phyloP scores from a whole-genome alignment of 1,140 invertebrate genomes.

The Palaemon carinicauda region DNA sequence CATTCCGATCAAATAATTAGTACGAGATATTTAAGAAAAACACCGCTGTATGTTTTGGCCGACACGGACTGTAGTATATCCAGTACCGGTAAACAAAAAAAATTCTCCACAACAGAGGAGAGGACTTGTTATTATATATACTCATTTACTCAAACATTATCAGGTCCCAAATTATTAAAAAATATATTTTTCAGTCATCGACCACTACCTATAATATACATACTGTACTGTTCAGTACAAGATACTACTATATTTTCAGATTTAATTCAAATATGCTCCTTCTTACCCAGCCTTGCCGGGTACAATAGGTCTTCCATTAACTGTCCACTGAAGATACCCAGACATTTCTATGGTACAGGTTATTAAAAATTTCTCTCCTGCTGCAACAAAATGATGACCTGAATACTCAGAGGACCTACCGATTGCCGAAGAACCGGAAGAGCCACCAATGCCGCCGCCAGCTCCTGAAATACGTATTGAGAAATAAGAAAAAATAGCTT shows the following conservation, averaged over 20 bases:
- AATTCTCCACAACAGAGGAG: not conserved
- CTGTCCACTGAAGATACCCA: conserved; percentile 33
- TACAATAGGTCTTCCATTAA: conserved; percentile 27
- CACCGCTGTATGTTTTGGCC: too few relatives aligned
- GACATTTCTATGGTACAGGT: conserved; percentile 10
- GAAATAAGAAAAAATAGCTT: too few relatives aligned
- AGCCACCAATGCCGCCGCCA: not conserved
- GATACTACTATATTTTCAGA: too few relatives aligned
- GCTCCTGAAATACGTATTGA: not conserved
- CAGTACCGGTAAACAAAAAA: not conserved
- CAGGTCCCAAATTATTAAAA: not conserved
- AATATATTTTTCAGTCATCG: not conserved
- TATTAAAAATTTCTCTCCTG: conserved; percentile 29
- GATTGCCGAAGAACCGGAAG: not conserved
- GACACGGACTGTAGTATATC: too few relatives aligned
- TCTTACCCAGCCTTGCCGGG: conserved; percentile 41
- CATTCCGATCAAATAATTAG: too few relatives aligned
- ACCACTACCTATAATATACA: not conserved
- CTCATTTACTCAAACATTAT: too few relatives aligned
- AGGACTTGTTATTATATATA: too few relatives aligned
- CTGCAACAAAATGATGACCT: conserved; percentile 35
- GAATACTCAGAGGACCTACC: not conserved
- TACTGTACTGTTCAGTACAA: not conserved
- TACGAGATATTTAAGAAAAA: too few relatives aligned
- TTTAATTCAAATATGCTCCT: not conserved